These are phyloP conservation scores for Protonibea diacanthus DNA, from an alignment of 2,797 vertebrate species.

Conservation along the genomic window DNA sequence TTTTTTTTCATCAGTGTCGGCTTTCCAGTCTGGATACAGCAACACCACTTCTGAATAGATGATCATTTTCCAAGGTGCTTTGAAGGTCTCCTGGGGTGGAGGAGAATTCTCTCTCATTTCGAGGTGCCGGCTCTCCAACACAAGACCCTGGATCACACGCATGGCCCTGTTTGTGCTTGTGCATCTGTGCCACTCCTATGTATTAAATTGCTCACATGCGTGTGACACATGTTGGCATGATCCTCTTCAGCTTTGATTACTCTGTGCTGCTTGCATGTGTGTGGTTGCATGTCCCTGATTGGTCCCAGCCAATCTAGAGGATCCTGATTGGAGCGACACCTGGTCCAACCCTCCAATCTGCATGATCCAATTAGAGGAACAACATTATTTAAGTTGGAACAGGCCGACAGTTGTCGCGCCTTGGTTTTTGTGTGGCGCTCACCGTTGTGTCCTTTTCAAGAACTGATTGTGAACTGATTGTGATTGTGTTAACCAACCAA, in stretches of 20 bases:
- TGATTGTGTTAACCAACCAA: too few relatives aligned
- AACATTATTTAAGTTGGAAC: too few relatives aligned
- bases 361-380: too few relatives aligned
- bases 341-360: too few relatives aligned
- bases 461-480: too few relatives aligned
- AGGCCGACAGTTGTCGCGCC: too few relatives aligned
- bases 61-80: slow-evolving; percentile 63
- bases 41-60: slow-evolving; percentile 53
- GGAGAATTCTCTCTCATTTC: slow-evolving; percentile 48
- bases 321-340: too few relatives aligned
- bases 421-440: too few relatives aligned
- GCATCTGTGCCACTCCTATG: neutral
- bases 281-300: too few relatives aligned
- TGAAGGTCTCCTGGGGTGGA: slow-evolving; percentile 51
- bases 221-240: neutral
- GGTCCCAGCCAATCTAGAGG: too few relatives aligned
- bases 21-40: slow-evolving; percentile 46
- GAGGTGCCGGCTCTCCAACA: slow-evolving; percentile 37
- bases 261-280: too few relatives aligned
- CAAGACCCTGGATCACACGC: slow-evolving; percentile 22
- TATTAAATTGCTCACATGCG: slow-evolving; percentile 20
- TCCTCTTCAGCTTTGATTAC: neutral
- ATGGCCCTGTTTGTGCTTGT: slow-evolving; percentile 11
- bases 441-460: too few relatives aligned
- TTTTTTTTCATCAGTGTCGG: slow-evolving; percentile 52